These are phyloP conservation scores for Dallia pectoralis DNA, from an alignment of 2,797 vertebrate genomes.

Conservation along the genomic window DNA sequence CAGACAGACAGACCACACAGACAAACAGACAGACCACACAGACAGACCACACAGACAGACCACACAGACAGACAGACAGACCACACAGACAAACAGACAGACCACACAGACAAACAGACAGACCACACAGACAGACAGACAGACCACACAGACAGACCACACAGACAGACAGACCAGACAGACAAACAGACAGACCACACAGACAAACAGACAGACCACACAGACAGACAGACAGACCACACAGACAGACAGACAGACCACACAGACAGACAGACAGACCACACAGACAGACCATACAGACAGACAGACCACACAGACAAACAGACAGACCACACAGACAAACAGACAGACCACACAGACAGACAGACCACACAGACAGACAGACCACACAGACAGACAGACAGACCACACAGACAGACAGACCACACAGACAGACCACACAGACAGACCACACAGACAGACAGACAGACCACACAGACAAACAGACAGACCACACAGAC, in stretches of 20 bases:
- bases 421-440: too few species aligned
- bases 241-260: background rate
- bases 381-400: conserved; percentile 13
- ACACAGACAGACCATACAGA: too few species aligned
- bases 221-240: conserved; percentile 14
- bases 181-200: conserved; percentile 1
- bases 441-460: conserved; percentile 24
- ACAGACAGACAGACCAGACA: too few species aligned
- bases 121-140: conserved; percentile 20
- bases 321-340: conserved; percentile 1
- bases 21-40: conserved; percentile 14
- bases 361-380: background rate
- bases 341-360: conserved; percentile 20
- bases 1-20: conserved; percentile 2
- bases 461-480: conserved; percentile 1
- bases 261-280: conserved; percentile 18
- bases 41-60: background rate
- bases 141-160: background rate
- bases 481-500: too few species aligned
- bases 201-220: conserved; percentile 7
- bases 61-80: conserved; percentile 21
- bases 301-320: conserved; percentile 24
- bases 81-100: too few species aligned
- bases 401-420: background rate
- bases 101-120: too few species aligned